Evolutionary conservation across 2,797 vertebrate species (phyloP).

Genomic region (Megaceryle alcyon): DNA sequence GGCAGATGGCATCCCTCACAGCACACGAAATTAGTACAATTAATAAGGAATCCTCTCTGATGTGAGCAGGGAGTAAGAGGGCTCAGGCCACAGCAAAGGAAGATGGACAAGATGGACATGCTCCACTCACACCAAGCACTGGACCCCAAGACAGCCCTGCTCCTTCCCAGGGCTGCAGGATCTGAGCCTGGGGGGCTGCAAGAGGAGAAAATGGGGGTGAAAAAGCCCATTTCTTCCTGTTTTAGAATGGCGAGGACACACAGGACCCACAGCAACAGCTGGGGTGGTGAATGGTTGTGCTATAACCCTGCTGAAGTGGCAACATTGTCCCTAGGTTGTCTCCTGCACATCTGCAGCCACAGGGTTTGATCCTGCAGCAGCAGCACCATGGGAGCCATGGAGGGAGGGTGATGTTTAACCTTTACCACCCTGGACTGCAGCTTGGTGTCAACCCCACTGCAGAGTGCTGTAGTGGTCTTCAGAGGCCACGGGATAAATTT

Average conservation of each 20-base stretch:
- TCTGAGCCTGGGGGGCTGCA: neutral
- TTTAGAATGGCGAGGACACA: neutral
- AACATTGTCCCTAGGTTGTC: rapidly evolving
- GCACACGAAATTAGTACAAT: neutral
- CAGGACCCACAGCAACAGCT: rapidly evolving
- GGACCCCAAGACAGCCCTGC: rapidly evolving
- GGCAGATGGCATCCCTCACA: neutral
- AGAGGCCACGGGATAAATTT: neutral
- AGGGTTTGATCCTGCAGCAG: neutral
- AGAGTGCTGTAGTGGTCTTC: neutral
- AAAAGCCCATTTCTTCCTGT: neutral
- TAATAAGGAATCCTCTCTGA: neutral
- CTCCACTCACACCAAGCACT: neutral
- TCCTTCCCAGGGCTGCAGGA: neutral
- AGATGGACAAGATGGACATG: neutral
- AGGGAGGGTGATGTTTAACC: slow-evolving; percentile 47
- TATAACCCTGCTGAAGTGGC: neutral
- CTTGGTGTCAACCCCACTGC: neutral
- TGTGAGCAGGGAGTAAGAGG: neutral
- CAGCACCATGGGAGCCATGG: neutral
- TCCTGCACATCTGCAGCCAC: neutral
- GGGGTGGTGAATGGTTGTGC: neutral
- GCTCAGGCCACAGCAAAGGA: neutral
- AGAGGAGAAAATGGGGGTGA: neutral
- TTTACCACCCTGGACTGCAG: neutral